phyloP scores from a whole-genome alignment of 2,888 invertebrate species.

The Punctoribates punctum region DNA sequence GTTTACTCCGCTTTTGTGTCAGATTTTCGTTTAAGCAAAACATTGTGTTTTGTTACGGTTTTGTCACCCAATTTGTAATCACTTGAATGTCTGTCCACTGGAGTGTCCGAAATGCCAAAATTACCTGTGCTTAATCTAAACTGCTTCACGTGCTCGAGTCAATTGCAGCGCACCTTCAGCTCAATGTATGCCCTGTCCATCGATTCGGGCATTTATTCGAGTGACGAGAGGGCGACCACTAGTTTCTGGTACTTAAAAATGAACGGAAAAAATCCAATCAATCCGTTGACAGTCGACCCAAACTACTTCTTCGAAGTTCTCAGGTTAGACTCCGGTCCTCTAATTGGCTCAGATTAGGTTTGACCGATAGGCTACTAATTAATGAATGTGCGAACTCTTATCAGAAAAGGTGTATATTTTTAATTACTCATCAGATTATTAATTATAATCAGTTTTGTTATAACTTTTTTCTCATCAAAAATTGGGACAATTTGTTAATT shows the following conservation, averaged over 20 bases:
- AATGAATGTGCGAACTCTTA: neutral
- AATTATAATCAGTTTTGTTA: neutral
- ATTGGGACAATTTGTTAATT: neutral
- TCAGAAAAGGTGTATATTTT: neutral
- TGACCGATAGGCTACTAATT: neutral
- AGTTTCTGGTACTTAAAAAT: constrained; percentile 41
- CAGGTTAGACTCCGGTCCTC: neutral
- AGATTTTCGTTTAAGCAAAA: neutral
- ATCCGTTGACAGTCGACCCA: constrained; percentile 35
- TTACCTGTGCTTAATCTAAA: constrained; percentile 5
- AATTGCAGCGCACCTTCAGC: neutral
- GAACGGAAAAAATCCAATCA: constrained; percentile 22
- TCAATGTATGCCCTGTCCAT: constrained; percentile 19
- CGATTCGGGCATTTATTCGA: constrained; percentile 16
- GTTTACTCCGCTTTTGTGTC: too few species aligned
- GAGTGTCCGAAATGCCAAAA: constrained; percentile 9
- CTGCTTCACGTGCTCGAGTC: constrained; percentile 21
- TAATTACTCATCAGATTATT: constrained; percentile 1
- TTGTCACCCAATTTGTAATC: neutral
- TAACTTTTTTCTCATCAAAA: neutral
- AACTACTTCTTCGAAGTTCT: constrained; percentile 34
- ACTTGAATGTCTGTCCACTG: neutral
- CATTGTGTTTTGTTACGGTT: neutral
- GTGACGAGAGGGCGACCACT: constrained; percentile 31
- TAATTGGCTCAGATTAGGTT: too few species aligned